phyloP scores from a whole-genome alignment of 2,113 vertebrate species.

The Eublepharis macularius region DNA sequence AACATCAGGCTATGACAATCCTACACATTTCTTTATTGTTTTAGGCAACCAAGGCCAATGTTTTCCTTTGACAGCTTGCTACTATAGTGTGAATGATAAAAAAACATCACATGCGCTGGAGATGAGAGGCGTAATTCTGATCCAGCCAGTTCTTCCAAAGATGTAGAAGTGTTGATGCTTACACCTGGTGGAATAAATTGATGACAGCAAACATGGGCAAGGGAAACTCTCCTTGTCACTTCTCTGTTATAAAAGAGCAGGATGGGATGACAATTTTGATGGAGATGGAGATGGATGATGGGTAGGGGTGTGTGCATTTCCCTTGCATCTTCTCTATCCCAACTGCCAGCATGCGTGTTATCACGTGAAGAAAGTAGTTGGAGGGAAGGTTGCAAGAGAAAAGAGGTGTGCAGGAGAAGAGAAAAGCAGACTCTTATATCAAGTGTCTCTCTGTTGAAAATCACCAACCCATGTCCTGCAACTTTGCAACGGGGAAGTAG shows the following conservation, averaged over 20 bases:
- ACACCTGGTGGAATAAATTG: neutral
- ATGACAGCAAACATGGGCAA: neutral
- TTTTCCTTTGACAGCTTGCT: slow-evolving; percentile 1
- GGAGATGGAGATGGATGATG: neutral
- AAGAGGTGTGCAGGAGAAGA: neutral
- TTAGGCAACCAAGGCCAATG: slow-evolving; percentile 24
- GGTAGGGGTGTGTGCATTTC: neutral
- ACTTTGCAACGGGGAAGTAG: neutral
- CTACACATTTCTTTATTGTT: slow-evolving; percentile 26
- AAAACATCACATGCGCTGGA: slow-evolving; percentile 21
- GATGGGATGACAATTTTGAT: neutral
- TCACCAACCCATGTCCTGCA: too few relatives aligned
- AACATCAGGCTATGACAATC: neutral
- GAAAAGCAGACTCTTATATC: too few relatives aligned
- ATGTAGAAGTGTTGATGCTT: neutral
- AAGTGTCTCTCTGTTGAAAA: neutral
- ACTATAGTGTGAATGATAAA: slow-evolving; percentile 10
- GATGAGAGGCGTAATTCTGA: neutral
- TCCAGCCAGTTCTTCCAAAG: neutral
- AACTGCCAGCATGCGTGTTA: neutral
- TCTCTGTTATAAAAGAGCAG: neutral
- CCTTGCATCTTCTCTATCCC: neutral
- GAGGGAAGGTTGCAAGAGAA: neutral
- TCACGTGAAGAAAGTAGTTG: neutral
- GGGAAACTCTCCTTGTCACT: neutral